A percentile compares a stretch with the other conserved stretches of the same genome.
Conservation (phyloP, 92 coral and sea anemone species). For the Phenganax marumi region DNA sequence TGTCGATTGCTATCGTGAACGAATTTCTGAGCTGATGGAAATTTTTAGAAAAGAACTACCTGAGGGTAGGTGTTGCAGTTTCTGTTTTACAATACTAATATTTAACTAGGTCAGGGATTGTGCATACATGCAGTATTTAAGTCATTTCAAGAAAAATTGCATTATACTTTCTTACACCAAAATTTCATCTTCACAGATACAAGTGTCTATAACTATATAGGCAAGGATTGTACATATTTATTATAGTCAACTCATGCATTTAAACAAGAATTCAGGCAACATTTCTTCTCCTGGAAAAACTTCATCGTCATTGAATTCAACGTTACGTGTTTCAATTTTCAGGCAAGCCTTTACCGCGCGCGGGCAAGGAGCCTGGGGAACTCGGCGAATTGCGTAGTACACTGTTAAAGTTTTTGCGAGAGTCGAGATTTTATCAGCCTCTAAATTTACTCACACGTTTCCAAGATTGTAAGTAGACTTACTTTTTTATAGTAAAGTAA, state of each 20-base stretch:
- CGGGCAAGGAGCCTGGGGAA: conserved; percentile 99
- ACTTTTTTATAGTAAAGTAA: background rate
- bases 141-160: too few species aligned
- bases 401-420: conserved; percentile 77
- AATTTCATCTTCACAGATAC: too few species aligned
- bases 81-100: too few species aligned
- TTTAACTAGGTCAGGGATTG: too few species aligned
- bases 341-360: conserved; percentile 81
- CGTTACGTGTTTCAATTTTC: background rate
- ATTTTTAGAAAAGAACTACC: conserved; percentile 74
- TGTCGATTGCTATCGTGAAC: conserved; percentile 88
- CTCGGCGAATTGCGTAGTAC: conserved; percentile 93
- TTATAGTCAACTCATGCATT: too few species aligned
- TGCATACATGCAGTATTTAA: too few species aligned
- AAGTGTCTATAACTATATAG: too few species aligned
- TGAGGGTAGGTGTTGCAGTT: conserved; percentile 55
- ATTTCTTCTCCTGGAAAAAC: background rate
- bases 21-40: conserved; percentile 78
- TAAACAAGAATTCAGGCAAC: too few species aligned
- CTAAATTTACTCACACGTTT: conserved; percentile 91
- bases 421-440: conserved; percentile 89
- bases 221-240: too few species aligned
- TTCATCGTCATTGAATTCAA: background rate
- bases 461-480: conserved; percentile 74
- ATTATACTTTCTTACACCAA: too few species aligned